Percentiles rank a stretch among this genome's conserved stretches.
phyloP scores from a whole-genome alignment of 2,113 vertebrate species.

The Mellivora capensis region DNA sequence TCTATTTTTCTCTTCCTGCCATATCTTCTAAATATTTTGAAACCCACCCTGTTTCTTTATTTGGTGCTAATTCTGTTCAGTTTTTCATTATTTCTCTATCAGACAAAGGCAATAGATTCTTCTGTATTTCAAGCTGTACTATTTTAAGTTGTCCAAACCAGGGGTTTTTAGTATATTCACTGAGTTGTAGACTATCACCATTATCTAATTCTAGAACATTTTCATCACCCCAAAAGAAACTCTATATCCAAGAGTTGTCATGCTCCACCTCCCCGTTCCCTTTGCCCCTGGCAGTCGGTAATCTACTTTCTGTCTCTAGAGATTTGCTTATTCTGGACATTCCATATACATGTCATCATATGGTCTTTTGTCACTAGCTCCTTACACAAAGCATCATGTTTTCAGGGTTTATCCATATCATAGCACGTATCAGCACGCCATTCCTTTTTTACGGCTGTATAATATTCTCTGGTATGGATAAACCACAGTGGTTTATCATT shows the following conservation, averaged over 20 bases:
- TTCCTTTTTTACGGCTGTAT: neutral
- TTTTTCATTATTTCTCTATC: neutral
- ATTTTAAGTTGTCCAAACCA: neutral
- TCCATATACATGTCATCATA: too few species aligned
- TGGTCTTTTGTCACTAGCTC: neutral
- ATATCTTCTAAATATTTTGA: neutral
- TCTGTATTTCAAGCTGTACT: neutral
- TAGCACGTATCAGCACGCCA: accelerated
- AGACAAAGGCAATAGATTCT: neutral
- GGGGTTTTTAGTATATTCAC: neutral
- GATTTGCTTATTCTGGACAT: neutral
- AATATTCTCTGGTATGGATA: neutral
- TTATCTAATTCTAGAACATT: neutral
- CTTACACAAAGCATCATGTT: neutral
- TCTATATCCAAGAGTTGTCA: neutral
- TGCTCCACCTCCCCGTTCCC: neutral
- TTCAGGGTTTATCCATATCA: neutral
- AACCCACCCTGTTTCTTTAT: neutral
- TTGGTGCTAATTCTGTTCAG: neutral
- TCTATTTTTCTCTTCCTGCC: neutral
- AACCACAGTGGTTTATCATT: neutral
- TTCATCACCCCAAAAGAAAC: neutral
- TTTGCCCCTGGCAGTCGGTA: neutral
- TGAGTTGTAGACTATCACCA: neutral
- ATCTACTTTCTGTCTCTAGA: neutral